These are phyloP conservation scores for Atethmia centrago DNA, from an alignment of 2,888 invertebrate genomes.

Conservation along the genomic window DNA sequence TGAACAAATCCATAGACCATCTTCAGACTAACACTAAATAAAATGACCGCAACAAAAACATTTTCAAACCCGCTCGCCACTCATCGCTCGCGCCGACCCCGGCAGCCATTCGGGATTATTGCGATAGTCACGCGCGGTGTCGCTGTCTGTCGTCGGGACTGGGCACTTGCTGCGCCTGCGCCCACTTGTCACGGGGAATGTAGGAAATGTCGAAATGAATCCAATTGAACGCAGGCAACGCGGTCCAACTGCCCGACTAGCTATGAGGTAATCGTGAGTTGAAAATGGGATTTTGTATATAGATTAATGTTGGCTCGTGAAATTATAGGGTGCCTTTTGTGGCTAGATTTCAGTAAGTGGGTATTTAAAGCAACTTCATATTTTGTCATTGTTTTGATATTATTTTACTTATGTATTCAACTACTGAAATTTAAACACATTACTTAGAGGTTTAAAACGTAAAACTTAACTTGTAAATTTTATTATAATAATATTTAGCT, in stretches of 20 bases:
- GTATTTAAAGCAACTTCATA: not conserved
- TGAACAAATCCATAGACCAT: not conserved
- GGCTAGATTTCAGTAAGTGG: slow-evolving; percentile 8
- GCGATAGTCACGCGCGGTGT: slow-evolving; percentile 78
- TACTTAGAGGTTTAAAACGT: too few species aligned
- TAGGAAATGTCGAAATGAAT: slow-evolving; percentile 66
- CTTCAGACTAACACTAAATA: not conserved
- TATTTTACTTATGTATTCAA: not conserved
- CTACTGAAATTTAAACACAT: too few species aligned
- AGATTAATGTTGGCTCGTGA: slow-evolving; percentile 32
- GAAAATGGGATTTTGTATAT: slow-evolving; percentile 46
- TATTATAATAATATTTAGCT: too few species aligned
- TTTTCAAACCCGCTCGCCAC: not conserved
- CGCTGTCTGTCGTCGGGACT: slow-evolving; percentile 71
- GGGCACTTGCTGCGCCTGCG: slow-evolving; percentile 70
- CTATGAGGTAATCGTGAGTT: slow-evolving; percentile 49
- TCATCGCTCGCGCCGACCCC: slow-evolving; percentile 7
- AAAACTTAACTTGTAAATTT: too few species aligned
- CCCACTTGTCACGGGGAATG: slow-evolving; percentile 77
- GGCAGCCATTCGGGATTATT: slow-evolving; percentile 59
- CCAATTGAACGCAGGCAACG: slow-evolving; percentile 48
- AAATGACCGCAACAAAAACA: not conserved
- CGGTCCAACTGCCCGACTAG: slow-evolving; percentile 14
- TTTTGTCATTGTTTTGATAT: slow-evolving; percentile 11
- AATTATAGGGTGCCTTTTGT: slow-evolving; percentile 14